Evolutionary conservation across 2,888 invertebrate species (phyloP).

Genomic region (Ferdinandea cuprea): DNA sequence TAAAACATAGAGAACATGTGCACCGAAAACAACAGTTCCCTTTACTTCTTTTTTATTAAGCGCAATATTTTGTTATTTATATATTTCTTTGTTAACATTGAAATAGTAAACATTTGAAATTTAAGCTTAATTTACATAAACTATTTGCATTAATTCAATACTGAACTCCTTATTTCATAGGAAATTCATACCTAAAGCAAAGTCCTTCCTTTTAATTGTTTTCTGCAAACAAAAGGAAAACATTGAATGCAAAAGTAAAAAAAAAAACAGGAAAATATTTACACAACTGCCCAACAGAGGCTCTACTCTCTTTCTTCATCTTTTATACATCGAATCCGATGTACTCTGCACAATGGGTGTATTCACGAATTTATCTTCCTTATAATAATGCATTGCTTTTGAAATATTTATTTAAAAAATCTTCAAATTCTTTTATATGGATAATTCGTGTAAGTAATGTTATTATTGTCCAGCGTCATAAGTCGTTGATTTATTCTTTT

Average conservation of each 20-base stretch:
- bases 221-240: neutral
- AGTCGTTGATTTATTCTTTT: neutral
- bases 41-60: too few relatives aligned
- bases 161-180: neutral
- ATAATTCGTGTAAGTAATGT: slow-evolving; percentile 45
- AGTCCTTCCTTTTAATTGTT: neutral
- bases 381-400: neutral
- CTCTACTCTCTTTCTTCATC: neutral
- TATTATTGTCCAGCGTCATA: slow-evolving; percentile 28
- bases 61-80: too few relatives aligned
- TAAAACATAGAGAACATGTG: too few relatives aligned
- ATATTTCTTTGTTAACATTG: too few relatives aligned
- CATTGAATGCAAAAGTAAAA: neutral
- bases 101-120: too few relatives aligned
- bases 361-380: slow-evolving; percentile 24
- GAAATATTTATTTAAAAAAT: slow-evolving; percentile 45
- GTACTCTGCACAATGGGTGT: neutral
- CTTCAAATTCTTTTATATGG: slow-evolving; percentile 16
- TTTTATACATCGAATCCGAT: neutral
- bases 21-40: too few relatives aligned
- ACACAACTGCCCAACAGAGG: slow-evolving; percentile 16
- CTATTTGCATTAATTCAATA: too few relatives aligned
- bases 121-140: too few relatives aligned
- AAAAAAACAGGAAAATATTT: neutral
- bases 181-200: neutral